Conservation (phyloP, 2,797 vertebrate species). For the Argyrosomus regius region DNA sequence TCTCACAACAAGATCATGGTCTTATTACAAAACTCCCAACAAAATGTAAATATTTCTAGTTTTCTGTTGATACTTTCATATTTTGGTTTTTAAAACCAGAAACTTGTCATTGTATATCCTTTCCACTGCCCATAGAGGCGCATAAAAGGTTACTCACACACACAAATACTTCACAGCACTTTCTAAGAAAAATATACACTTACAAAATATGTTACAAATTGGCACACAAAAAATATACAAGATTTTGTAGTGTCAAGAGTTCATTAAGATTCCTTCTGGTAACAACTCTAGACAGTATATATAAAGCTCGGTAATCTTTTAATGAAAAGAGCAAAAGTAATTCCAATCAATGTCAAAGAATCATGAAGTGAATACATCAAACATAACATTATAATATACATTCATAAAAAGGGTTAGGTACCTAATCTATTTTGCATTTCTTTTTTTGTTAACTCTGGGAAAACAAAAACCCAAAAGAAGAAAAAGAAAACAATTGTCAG, state of each 20-base stretch:
- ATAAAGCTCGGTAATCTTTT: slow-evolving; percentile 98
- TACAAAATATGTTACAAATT: slow-evolving; percentile 99
- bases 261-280: slow-evolving; percentile 99
- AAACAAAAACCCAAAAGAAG: slow-evolving; percentile 53
- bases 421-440: slow-evolving; percentile 86
- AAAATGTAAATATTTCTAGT: slow-evolving; percentile 91
- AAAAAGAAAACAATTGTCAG: slow-evolving; percentile 71
- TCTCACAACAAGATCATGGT: slow-evolving; percentile 99
- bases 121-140: slow-evolving; percentile 97
- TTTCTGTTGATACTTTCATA: slow-evolving; percentile 97
- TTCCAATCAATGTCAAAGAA: slow-evolving; percentile 96
- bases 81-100: slow-evolving; percentile 99
- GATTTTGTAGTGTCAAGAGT: slow-evolving; percentile 99
- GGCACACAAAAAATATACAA: slow-evolving; percentile 99
- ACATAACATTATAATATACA: slow-evolving; percentile 98
- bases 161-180: slow-evolving; percentile 99
- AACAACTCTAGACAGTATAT: slow-evolving; percentile 99
- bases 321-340: slow-evolving; percentile 97
- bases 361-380: slow-evolving; percentile 97
- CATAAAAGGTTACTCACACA: slow-evolving; percentile 99
- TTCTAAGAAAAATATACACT: slow-evolving; percentile 99
- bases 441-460: slow-evolving; percentile 86
- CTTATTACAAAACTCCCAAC: slow-evolving; percentile 99
- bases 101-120: slow-evolving; percentile 99
- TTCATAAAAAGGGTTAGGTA: slow-evolving; percentile 94